Conservation (phyloP, 2,113 vertebrate species). For the Petroica traversi region DNA sequence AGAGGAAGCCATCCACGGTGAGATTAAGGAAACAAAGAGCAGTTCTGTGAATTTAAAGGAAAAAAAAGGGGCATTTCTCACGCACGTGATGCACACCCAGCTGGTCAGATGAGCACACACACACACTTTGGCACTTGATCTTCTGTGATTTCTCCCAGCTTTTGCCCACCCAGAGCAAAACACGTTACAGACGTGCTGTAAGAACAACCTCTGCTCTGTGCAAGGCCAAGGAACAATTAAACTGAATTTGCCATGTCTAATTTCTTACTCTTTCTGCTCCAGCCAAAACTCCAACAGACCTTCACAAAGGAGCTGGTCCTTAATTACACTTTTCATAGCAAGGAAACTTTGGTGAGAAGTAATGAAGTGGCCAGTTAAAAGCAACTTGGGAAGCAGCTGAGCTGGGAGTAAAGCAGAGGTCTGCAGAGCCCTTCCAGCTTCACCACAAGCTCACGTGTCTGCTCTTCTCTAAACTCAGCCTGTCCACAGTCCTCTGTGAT, state of each 20-base stretch:
- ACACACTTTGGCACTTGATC: neutral
- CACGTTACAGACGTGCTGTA: neutral
- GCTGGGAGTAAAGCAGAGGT: neutral
- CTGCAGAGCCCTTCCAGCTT: neutral
- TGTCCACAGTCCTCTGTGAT: neutral
- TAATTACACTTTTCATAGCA: neutral
- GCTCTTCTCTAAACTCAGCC: neutral
- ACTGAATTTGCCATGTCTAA: neutral
- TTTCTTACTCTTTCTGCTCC: neutral
- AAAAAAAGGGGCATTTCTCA: neutral
- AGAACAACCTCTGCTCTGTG: neutral
- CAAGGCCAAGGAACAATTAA: neutral
- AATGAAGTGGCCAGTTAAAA: neutral
- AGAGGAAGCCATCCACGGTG: conserved; percentile 42
- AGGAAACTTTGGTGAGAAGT: neutral
- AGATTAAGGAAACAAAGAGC: conserved; percentile 52
- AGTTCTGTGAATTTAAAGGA: neutral
- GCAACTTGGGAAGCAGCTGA: neutral
- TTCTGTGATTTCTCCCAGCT: neutral
- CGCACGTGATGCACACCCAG: neutral
- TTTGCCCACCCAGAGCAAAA: neutral
- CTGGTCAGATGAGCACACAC: neutral
- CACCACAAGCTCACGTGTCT: neutral
- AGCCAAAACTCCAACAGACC: neutral
- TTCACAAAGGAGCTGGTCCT: neutral